Evolutionary conservation across 64 coral and sea anemone genomes (phyloP).

Genomic region (Astreopora myriophthalma): DNA sequence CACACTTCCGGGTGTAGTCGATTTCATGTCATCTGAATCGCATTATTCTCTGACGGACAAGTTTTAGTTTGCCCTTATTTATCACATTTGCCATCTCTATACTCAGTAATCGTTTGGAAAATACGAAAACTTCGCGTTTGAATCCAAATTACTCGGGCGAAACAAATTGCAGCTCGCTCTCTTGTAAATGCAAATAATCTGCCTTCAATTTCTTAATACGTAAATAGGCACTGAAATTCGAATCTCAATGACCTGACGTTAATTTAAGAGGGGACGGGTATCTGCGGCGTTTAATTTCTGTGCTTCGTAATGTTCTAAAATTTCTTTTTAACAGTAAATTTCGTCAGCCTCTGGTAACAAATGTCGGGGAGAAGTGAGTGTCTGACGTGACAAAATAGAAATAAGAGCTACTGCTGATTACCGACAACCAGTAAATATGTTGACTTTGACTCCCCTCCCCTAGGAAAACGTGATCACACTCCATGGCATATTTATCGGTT

Average conservation of each 20-base stretch:
- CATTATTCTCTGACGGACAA: not conserved
- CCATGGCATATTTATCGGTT: conserved; percentile 36
- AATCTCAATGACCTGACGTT: not conserved
- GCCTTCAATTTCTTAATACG: conserved; percentile 12
- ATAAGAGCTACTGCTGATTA: not conserved
- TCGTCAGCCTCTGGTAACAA: not conserved
- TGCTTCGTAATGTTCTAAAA: not conserved
- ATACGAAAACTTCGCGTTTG: not conserved
- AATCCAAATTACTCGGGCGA: conserved; percentile 45
- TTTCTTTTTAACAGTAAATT: too few species aligned
- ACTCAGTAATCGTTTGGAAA: not conserved
- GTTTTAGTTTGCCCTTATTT: not conserved
- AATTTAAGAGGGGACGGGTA: not conserved
- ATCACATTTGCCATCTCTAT: not conserved
- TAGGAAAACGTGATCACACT: not conserved
- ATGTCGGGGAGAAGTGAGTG: not conserved
- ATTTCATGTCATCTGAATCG: conserved; percentile 1
- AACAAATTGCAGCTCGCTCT: conserved; percentile 35
- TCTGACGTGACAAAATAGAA: not conserved
- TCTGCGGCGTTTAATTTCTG: not conserved
- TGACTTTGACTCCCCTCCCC: not conserved
- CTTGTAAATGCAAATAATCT: conserved; percentile 49
- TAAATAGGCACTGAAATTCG: conserved; percentile 45
- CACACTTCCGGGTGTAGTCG: conserved; percentile 33
- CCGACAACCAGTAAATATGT: not conserved